phyloP scores from a whole-genome alignment of 2,797 vertebrate genomes.

The Gymnothorax reevesii region DNA sequence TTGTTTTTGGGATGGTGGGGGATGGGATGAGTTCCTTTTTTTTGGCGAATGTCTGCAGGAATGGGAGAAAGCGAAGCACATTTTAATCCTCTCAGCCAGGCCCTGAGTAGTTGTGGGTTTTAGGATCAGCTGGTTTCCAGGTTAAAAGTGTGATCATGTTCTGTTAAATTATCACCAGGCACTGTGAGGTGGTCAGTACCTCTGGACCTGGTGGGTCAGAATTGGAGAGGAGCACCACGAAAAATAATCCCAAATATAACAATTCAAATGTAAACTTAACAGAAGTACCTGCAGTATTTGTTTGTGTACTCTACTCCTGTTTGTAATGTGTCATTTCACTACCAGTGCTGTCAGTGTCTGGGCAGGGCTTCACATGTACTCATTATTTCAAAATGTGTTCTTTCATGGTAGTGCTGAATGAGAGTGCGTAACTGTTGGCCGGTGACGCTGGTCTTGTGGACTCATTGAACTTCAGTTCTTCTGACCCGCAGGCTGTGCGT shows the following conservation, averaged over 20 bases:
- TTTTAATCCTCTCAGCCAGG: conserved; percentile 4
- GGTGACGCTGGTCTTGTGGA: neutral
- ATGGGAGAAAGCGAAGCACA: conserved; percentile 29
- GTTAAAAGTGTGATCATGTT: neutral
- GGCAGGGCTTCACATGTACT: conserved; percentile 39
- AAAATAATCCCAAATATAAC: conserved; percentile 19
- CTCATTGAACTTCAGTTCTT: neutral
- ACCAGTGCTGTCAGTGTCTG: conserved; percentile 53
- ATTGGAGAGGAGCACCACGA: neutral
- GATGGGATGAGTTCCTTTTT: conserved; percentile 56
- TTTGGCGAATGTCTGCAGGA: neutral
- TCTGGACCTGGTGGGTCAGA: neutral
- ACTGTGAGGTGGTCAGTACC: neutral
- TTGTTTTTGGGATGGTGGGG: conserved; percentile 48
- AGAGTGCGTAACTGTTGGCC: neutral
- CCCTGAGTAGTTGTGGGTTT: neutral
- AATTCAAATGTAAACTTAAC: conserved; percentile 42
- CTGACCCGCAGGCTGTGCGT: neutral
- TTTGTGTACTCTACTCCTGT: conserved; percentile 48
- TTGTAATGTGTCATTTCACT: conserved; percentile 50
- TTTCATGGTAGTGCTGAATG: conserved; percentile 21
- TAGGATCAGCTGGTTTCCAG: neutral
- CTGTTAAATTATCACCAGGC: neutral
- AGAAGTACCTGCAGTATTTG: conserved; percentile 56
- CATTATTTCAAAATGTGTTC: neutral